Percentiles rank a stretch among this genome's conserved stretches.
phyloP scores from a whole-genome alignment of 1,140 invertebrate genomes.

The Arion vulgaris region DNA sequence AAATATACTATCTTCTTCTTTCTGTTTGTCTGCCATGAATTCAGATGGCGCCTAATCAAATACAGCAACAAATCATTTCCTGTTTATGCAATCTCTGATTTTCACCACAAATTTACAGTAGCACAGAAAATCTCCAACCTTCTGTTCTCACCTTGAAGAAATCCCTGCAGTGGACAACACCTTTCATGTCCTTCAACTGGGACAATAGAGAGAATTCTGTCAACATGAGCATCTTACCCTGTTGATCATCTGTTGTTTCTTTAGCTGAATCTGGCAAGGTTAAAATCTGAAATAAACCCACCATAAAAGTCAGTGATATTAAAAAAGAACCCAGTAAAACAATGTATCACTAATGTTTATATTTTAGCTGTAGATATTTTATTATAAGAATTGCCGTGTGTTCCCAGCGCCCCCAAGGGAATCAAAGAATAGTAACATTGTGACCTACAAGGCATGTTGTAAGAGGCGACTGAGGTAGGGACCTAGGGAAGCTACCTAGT shows the following conservation, averaged over 20 bases:
- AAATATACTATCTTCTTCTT: too few species aligned
- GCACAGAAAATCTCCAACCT: background rate
- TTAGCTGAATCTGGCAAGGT: constrained; percentile 75
- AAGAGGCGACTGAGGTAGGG: too few species aligned
- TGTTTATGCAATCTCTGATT: too few species aligned
- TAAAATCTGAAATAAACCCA: constrained; percentile 74
- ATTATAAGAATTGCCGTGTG: background rate
- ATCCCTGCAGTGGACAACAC: constrained; percentile 86
- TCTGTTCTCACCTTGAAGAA: constrained; percentile 82
- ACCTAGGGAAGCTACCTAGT: too few species aligned
- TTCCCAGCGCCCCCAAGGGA: too few species aligned
- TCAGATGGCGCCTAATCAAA: too few species aligned
- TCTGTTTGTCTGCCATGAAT: too few species aligned
- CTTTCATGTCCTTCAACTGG: constrained; percentile 80
- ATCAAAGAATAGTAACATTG: too few species aligned
- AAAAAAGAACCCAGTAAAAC: too few species aligned
- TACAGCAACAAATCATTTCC: too few species aligned
- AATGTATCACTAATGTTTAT: background rate
- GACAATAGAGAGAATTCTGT: constrained; percentile 86
- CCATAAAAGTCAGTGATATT: background rate
- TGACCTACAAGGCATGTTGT: too few species aligned
- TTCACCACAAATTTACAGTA: background rate
- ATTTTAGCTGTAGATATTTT: background rate
- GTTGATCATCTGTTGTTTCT: constrained; percentile 84
- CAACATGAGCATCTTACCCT: constrained; percentile 87